Evolutionary conservation across 1,140 invertebrate genomes (phyloP), one percentile per base, ranked within the genome.

Genomic region (Drosophila kikkawai): DNA sequence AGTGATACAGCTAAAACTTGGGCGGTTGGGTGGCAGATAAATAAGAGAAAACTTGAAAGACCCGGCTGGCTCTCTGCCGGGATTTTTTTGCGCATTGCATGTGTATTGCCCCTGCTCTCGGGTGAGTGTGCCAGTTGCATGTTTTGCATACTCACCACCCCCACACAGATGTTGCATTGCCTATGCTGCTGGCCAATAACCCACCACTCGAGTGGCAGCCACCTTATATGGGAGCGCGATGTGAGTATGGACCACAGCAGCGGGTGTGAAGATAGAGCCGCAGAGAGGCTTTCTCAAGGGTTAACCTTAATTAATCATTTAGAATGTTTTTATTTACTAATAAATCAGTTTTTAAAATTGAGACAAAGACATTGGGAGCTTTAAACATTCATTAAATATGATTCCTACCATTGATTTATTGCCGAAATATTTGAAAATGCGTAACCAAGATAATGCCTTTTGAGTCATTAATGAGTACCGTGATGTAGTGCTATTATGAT

Each of bases 401-500:
- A 29, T 50, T 32, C 26, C 26, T n/a, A 9, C 15, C 7, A 29
- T 11, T 5, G 7, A 37, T 22, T 19, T 37, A 22, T 55, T 22
- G 15, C 6, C 4, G 15, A 36, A 37, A 55, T 37, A 55, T 56
- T 39, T 6, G 3, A 26, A 39, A 39, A 26, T 26, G 8, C 1
- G 17, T 22, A 55, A 19, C 34, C 6, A 36, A 36, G 53, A 56
- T 56, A 39, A 56, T n/a, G 5, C 36, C 19, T 26, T 56, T 56
- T 56, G 36, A 39, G 8, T 56, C 36, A 56, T 56, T 56, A 39
- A 56, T 39, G 36, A 56, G 51, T 56, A 56, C 53, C 53, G 53
- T 56, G 53, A 22, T 36, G 36, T 56, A 56, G 36, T 39, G 53
- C 53, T 11, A 39, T 55, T 55, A 39, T 55, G 36, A 39, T 55